A percentile compares a stretch with the other conserved stretches of the same genome.
Evolutionary conservation across 1,140 invertebrate species (phyloP).

Genomic region (Phthorimaea operculella): DNA sequence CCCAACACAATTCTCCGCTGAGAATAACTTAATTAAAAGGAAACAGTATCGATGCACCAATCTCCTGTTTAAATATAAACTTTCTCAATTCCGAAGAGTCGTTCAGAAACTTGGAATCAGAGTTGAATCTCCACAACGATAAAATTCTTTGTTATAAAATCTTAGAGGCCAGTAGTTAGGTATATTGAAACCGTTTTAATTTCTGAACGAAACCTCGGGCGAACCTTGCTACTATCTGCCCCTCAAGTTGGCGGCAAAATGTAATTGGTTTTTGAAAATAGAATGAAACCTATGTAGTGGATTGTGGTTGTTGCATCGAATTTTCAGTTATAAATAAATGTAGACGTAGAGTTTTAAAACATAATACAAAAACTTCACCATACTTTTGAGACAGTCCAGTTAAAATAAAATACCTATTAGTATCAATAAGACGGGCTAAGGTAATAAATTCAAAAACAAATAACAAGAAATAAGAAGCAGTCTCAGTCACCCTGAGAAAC

Average conservation of each 20-base stretch:
- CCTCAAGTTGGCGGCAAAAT: conserved; percentile 1
- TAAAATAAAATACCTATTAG: too few relatives aligned
- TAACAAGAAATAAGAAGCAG: too few relatives aligned
- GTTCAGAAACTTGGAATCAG: conserved; percentile 4
- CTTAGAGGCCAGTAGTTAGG: conserved; percentile 4
- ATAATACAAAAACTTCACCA: too few relatives aligned
- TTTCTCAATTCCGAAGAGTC: conserved; percentile 4
- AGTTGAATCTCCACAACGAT: conserved; percentile 2
- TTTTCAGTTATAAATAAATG: neutral
- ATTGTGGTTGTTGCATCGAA: neutral
- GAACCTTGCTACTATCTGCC: neutral
- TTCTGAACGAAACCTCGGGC: neutral
- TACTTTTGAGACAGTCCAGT: too few relatives aligned
- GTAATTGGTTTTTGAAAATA: conserved; percentile 6
- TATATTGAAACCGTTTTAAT: conserved; percentile 5
- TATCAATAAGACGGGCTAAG: too few relatives aligned
- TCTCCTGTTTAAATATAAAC: conserved; percentile 6
- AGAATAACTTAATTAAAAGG: conserved; percentile 4
- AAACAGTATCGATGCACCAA: conserved; percentile 6
- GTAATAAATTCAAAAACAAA: too few relatives aligned
- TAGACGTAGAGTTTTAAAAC: too few relatives aligned
- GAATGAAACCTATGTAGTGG: neutral
- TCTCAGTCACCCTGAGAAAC: neutral
- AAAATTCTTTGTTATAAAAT: conserved; percentile 7
- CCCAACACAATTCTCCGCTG: too few relatives aligned